Base-by-base conservation (phyloP, 23 tunicate species). In the Clavelina lepadiformis region DNA sequence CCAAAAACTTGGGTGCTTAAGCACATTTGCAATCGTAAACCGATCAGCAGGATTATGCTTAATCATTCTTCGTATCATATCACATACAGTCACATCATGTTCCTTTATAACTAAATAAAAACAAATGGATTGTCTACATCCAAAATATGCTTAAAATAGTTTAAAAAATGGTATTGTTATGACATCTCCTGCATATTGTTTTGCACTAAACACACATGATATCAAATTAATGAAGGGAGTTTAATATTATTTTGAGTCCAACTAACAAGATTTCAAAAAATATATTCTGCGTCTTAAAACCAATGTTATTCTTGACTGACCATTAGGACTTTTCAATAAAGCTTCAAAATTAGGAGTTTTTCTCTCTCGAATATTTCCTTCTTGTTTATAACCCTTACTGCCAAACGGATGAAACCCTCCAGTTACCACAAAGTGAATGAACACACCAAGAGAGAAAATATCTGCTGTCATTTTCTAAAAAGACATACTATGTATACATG, bases 61-160 rank as follows among this genome's bases (percentile, higher is more conserved):
- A 3, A 66, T 66, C 82, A 76, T 76, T 38, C 62, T 56, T 58
- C 56, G 65, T 2, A 76, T 66, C 57, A 76, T 13, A 31, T 76
- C 82, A 65, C 72, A 36, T 18, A 46, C 61, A 5, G 73, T 76
- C 25, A 65, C 30, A 24, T 20, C 56, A 38, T 76, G 72, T 61
- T 76, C 82, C 2, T 63, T 49, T 20, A n/a, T n/a, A n/a, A n/a
- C n/a, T n/a, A n/a, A n/a, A n/a, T n/a, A n/a, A n/a, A n/a, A n/a
- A n/a, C n/a, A n/a, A n/a, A n/a, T n/a, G n/a, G n/a, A n/a, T n/a
- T n/a, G n/a, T n/a, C n/a, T n/a, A n/a, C n/a, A n/a, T n/a, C n/a
- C n/a, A n/a, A n/a, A n/a, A n/a, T n/a, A n/a, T n/a, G n/a, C n/a
- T n/a, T n/a, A n/a, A n/a, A n/a, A n/a, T n/a, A n/a, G n/a, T n/a